Evolutionary conservation across 2,113 vertebrate genomes (phyloP), one percentile per base, ranked within the genome.

Genomic region (Sakesphorus luctuosus): DNA sequence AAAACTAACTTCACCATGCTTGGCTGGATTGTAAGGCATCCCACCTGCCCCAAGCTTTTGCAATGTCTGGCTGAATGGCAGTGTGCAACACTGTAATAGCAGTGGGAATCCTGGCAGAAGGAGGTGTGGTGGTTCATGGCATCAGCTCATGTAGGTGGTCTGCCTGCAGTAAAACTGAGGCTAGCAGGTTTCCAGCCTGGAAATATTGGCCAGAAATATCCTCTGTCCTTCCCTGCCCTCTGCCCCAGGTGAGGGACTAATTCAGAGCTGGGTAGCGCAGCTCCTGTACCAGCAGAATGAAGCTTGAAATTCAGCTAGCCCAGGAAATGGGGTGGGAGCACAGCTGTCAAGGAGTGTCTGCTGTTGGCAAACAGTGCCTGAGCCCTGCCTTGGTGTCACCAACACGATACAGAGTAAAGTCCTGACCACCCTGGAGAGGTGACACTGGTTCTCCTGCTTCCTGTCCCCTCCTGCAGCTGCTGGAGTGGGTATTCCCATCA

Each of bases 141-240:
- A 21, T 33, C 28, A 12, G 23, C 43, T 77, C 11, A 0, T 1
- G 2, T 55, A 0, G 0, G 23, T 21, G 4, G n/a, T 26, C 31
- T 84, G 52, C 46, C 52, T 38, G 53, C 13, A 5, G 7, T 25
- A 35, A 77, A 84, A 56, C 1, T 26, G 61, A 11, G 55, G 23
- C 10, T 19, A 63, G 19, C 74, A 40, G 7, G 10, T 55, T 40
- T 46, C 36, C 71, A 36, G 33, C 44, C 58, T 38, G 72, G 56
- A 77, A 69, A 69, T 56, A 33, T 4, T 43, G 63, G 7, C 25
- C 72, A 44, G 58, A 56, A 89, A 47, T 35, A n/a, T 21, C 29
- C 21, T 23, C n/a, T 55, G 49, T 55, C 21, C 40, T 71, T 49
- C 55, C 40, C 20, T 68, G 23, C 55, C 23, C 0, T 0, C 49